A percentile compares a stretch with the other conserved stretches of the same genome.
phyloP scores from a whole-genome alignment of 2,888 invertebrate genomes.

The Drosophila glabriapex region DNA sequence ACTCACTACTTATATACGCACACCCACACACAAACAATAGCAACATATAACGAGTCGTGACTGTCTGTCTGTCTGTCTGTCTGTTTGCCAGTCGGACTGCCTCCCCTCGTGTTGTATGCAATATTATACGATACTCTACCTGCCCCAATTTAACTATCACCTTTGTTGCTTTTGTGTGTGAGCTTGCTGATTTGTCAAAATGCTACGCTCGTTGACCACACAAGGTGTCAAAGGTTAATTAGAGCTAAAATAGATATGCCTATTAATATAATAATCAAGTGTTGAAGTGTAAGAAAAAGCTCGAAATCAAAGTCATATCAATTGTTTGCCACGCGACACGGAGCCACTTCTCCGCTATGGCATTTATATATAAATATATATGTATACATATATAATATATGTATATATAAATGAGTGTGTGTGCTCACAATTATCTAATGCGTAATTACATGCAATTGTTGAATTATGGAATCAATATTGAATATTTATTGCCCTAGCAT shows the following conservation, averaged over 20 bases:
- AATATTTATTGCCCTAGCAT: slow-evolving; percentile 48
- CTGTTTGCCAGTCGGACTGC: slow-evolving; percentile 4
- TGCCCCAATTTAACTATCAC: slow-evolving; percentile 49
- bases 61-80: slow-evolving; percentile 45
- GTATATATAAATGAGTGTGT: not conserved
- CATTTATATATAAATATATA: not conserved
- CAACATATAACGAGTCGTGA: slow-evolving; percentile 68
- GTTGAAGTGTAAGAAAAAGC: slow-evolving; percentile 65
- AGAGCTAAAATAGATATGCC: slow-evolving; percentile 75
- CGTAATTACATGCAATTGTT: slow-evolving; percentile 56
- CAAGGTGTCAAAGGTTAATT: slow-evolving; percentile 78
- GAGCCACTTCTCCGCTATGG: not conserved
- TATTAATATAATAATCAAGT: slow-evolving; percentile 80
- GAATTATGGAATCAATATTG: slow-evolving; percentile 51
- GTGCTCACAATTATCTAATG: slow-evolving; percentile 43
- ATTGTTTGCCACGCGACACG: slow-evolving; percentile 27
- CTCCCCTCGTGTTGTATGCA: slow-evolving; percentile 5
- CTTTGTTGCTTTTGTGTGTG: slow-evolving; percentile 54
- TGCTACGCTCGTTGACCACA: slow-evolving; percentile 51
- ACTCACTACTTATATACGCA: not conserved
- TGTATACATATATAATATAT: not conserved
- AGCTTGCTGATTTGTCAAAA: slow-evolving; percentile 77
- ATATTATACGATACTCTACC: not conserved
- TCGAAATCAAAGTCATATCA: slow-evolving; percentile 49
- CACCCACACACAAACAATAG: slow-evolving; percentile 24